A percentile compares a stretch with the other conserved stretches of the same genome.
Conservation (phyloP, 35 echinoderm and acorn worm genomes). For the Eucidaris tribuloides region DNA sequence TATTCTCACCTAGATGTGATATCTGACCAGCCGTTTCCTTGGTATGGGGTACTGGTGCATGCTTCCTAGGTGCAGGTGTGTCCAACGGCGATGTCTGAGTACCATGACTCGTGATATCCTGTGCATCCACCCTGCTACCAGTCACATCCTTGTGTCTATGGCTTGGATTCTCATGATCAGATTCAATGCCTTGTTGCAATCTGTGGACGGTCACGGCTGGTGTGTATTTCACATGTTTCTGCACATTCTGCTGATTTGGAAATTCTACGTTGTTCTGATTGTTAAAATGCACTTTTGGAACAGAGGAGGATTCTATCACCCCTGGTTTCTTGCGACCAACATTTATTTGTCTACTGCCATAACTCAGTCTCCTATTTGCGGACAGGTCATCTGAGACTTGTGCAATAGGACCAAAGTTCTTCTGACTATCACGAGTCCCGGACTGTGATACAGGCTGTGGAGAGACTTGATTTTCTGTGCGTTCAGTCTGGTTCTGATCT, state of each 20-base stretch:
- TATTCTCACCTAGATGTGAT: constrained; percentile 53
- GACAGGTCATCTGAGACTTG: not conserved
- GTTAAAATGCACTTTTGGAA: not conserved
- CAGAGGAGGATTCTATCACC: not conserved
- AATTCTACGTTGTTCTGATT: not conserved
- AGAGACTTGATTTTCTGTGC: too few species aligned
- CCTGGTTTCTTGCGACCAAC: not conserved
- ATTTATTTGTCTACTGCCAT: not conserved
- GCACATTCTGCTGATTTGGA: not conserved
- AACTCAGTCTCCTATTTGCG: not conserved
- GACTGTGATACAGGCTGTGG: too few species aligned
- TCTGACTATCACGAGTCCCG: not conserved
- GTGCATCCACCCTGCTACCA: not conserved
- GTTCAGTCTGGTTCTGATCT: too few species aligned
- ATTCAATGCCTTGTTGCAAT: not conserved
- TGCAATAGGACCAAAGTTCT: not conserved
- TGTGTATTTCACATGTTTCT: constrained; percentile 51
- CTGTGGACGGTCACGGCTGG: constrained; percentile 55
- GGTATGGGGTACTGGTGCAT: constrained; percentile 63
- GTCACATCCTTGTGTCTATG: not conserved
- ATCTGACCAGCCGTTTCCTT: constrained; percentile 15
- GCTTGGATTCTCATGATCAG: not conserved
- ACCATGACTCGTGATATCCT: not conserved
- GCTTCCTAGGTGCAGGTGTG: constrained; percentile 72
- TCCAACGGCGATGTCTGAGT: constrained; percentile 56